phyloP scores from a whole-genome alignment of 2,797 vertebrate genomes.

The Myotis findleyi region DNA sequence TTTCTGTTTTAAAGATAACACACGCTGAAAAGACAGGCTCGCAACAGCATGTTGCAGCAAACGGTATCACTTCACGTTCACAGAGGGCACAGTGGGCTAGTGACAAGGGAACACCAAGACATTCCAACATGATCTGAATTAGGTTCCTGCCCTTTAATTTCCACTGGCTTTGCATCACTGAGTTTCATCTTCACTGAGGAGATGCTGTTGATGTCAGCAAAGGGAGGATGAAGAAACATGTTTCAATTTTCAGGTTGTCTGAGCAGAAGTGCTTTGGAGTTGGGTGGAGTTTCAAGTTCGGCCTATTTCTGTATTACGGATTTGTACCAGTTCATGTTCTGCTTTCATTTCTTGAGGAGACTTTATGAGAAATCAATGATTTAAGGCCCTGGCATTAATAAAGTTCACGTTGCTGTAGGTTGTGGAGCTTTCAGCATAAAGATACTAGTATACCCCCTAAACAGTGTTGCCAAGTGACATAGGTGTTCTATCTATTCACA shows the following conservation, averaged over 20 bases:
- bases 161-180: neutral
- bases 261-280: slow-evolving; percentile 23
- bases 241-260: slow-evolving; percentile 52
- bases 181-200: neutral
- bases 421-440: neutral
- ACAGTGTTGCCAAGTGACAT: neutral
- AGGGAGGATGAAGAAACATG: neutral
- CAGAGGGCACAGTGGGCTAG: neutral
- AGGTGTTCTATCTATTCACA: neutral
- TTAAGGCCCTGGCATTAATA: neutral
- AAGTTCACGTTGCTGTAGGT: neutral
- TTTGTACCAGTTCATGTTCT: slow-evolving; percentile 35
- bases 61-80: neutral
- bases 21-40: neutral
- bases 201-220: slow-evolving; percentile 16
- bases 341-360: neutral
- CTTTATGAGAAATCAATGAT: neutral
- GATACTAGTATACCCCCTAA: neutral
- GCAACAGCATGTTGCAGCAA: neutral
- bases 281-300: neutral
- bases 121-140: neutral
- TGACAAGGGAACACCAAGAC: neutral
- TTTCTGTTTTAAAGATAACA: neutral
- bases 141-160: slow-evolving; percentile 25
- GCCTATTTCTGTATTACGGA: neutral